These are phyloP conservation scores for Xenus cinereus DNA, from an alignment of 2,113 vertebrate genomes.

Conservation along the genomic window DNA sequence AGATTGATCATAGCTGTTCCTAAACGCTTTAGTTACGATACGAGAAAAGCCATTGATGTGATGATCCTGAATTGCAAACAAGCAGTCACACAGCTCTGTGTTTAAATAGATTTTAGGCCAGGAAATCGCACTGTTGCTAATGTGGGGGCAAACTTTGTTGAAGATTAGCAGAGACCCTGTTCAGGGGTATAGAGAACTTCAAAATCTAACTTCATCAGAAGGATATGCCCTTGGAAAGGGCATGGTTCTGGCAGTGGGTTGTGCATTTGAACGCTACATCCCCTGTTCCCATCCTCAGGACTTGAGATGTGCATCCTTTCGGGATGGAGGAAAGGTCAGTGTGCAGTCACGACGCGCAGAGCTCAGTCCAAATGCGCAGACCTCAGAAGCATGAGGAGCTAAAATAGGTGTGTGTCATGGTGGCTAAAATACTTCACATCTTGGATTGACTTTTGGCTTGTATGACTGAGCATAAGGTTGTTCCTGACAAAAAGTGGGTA, in stretches of 20 bases:
- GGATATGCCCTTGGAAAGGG: neutral
- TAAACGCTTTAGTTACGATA: neutral
- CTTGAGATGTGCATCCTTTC: neutral
- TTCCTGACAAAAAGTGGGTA: neutral
- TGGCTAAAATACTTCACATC: neutral
- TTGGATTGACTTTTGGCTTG: neutral
- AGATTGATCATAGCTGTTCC: neutral
- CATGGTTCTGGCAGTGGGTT: rapidly evolving
- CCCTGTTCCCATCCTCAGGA: neutral
- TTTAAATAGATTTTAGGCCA: neutral
- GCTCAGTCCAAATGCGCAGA: neutral
- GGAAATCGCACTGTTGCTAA: rapidly evolving
- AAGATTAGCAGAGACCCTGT: neutral
- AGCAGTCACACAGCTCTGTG: neutral
- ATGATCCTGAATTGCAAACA: neutral
- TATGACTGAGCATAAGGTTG: neutral
- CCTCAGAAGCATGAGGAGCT: neutral
- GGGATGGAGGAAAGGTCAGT: neutral
- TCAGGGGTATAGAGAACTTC: neutral
- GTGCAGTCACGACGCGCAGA: neutral
- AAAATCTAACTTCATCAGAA: neutral
- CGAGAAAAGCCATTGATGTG: neutral
- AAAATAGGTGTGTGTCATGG: rapidly evolving
- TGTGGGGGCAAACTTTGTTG: neutral
- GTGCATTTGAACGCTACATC: neutral